These are phyloP conservation scores for Mycetomoellerius zeteki DNA, from an alignment of 1,140 invertebrate genomes.

Conservation along the genomic window DNA sequence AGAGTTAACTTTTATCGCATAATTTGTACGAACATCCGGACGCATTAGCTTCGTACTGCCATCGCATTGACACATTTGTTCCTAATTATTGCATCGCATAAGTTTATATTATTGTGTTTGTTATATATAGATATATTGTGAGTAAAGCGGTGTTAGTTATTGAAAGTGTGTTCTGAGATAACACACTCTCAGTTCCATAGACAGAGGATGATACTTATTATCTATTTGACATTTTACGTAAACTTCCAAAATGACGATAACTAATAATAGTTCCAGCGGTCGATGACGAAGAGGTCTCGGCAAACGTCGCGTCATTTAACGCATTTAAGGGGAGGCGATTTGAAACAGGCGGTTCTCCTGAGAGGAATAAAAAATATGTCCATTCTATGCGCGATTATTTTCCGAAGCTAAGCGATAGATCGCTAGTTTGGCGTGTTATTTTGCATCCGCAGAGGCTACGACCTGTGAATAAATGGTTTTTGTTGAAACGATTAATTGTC, in stretches of 20 bases:
- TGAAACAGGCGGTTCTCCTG: slow-evolving; percentile 54
- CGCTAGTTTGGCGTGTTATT: slow-evolving; percentile 65
- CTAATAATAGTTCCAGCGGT: background rate
- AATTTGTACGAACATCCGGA: slow-evolving; percentile 10
- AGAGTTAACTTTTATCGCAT: slow-evolving; percentile 6
- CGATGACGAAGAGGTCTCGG: background rate
- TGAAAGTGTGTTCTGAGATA: slow-evolving; percentile 13
- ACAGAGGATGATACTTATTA: background rate
- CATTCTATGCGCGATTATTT: slow-evolving; percentile 59
- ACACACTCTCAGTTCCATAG: background rate
- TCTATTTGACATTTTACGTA: slow-evolving; percentile 34
- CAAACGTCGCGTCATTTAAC: slow-evolving; percentile 2
- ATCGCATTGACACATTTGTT: slow-evolving; percentile 58
- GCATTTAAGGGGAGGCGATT: slow-evolving; percentile 43
- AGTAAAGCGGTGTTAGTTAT: slow-evolving; percentile 29
- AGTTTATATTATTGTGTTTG: slow-evolving; percentile 45
- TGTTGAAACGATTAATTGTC: slow-evolving; percentile 62
- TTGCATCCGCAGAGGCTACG: slow-evolving; percentile 61
- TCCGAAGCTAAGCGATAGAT: slow-evolving; percentile 62
- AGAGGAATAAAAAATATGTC: slow-evolving; percentile 37
- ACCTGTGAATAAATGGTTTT: slow-evolving; percentile 64
- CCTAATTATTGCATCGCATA: slow-evolving; percentile 48
- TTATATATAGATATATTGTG: slow-evolving; percentile 23
- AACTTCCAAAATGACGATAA: slow-evolving; percentile 34
- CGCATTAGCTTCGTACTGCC: slow-evolving; percentile 45